phyloP scores from a whole-genome alignment of 2,888 invertebrate genomes.

The Empis stercorea region DNA sequence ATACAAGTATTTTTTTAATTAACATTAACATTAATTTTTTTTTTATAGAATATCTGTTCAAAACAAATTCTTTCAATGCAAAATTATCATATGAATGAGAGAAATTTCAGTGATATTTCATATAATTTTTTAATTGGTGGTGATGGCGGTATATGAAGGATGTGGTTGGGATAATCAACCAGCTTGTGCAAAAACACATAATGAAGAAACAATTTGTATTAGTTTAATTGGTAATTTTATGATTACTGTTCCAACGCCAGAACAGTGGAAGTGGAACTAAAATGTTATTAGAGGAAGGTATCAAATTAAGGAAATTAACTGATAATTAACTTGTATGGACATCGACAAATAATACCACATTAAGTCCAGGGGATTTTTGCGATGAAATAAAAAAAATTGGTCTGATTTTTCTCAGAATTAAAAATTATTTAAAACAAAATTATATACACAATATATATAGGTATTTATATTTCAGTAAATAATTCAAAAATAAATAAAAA shows the following conservation, averaged over 20 bases:
- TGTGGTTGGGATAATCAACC: constrained; percentile 60
- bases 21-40: neutral
- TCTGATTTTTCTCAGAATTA: constrained; percentile 36
- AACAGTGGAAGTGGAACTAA: constrained; percentile 42
- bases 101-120: constrained; percentile 51
- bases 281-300: constrained; percentile 45
- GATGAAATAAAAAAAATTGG: constrained; percentile 49
- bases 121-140: constrained; percentile 72
- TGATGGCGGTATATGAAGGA: constrained; percentile 61
- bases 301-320: constrained; percentile 42
- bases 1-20: too few species aligned
- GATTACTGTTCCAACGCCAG: constrained; percentile 36
- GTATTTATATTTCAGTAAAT: too few species aligned
- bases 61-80: neutral
- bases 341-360: constrained; percentile 49
- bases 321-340: constrained; percentile 49
- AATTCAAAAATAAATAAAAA: too few species aligned
- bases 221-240: constrained; percentile 55
- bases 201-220: constrained; percentile 49
- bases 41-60: neutral
- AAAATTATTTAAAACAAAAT: too few species aligned
- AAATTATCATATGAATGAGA: constrained; percentile 40
- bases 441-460: too few species aligned
- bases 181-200: constrained; percentile 51
- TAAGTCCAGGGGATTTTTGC: constrained; percentile 48